Conservation (phyloP, 2,888 invertebrate species). For the Dryomyza anilis region DNA sequence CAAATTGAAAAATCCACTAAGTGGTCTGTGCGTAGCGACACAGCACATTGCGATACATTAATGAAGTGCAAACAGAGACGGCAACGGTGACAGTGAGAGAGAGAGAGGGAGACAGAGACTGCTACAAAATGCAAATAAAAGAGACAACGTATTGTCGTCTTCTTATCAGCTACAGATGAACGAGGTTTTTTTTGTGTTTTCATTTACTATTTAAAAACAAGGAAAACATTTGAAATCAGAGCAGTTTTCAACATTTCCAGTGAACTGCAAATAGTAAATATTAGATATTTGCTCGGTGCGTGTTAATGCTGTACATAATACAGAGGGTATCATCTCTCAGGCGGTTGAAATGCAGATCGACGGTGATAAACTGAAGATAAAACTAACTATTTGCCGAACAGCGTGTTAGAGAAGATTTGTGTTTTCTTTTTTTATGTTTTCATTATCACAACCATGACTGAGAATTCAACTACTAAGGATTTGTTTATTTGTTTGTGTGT, state of each 20-base stretch:
- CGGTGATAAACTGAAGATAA: slow-evolving; percentile 16
- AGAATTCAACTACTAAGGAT: neutral
- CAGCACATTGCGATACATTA: too few relatives aligned
- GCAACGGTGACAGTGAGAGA: neutral
- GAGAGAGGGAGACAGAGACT: neutral
- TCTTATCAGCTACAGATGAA: neutral
- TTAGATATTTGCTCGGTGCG: slow-evolving; percentile 19
- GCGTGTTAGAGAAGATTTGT: neutral
- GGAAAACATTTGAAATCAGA: slow-evolving; percentile 18
- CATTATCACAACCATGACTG: slow-evolving; percentile 1
- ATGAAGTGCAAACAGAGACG: neutral
- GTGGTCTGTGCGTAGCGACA: too few relatives aligned
- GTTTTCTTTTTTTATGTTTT: too few relatives aligned
- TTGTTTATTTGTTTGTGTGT: neutral
- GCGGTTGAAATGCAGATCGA: neutral
- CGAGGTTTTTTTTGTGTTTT: neutral
- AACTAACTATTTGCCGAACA: slow-evolving; percentile 12
- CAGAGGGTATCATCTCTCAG: neutral
- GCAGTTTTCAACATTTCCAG: slow-evolving; percentile 7
- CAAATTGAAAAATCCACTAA: too few relatives aligned
- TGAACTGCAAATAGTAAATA: slow-evolving; percentile 10
- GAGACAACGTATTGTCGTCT: too few relatives aligned
- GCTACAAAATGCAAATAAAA: neutral
- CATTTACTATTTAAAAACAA: neutral
- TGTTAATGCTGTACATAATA: slow-evolving; percentile 1